These are phyloP conservation scores for Acrocephalus arundinaceus DNA, from an alignment of 2,113 vertebrate species.

Conservation along the genomic window DNA sequence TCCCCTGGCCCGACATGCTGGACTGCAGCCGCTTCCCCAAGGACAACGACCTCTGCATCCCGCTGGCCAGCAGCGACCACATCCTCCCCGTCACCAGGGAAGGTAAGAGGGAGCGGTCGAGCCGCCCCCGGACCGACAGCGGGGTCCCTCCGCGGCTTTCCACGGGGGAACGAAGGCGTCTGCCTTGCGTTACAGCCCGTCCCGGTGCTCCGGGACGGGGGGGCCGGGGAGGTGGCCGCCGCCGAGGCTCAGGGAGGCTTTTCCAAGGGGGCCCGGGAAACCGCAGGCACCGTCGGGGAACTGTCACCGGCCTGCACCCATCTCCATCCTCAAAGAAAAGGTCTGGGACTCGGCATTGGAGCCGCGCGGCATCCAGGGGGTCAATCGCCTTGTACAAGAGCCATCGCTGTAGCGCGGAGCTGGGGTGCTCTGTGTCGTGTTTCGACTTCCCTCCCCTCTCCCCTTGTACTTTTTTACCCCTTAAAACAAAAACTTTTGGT, in stretches of 20 bases:
- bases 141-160: not conserved
- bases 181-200: not conserved
- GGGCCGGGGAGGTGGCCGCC: not conserved
- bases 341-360: not conserved
- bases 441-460: too few relatives aligned
- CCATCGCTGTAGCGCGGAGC: not conserved
- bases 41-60: slow-evolving; percentile 96
- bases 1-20: slow-evolving; percentile 97
- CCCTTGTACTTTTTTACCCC: not conserved
- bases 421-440: not conserved
- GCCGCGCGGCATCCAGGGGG: not conserved
- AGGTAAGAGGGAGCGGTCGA: slow-evolving; percentile 71
- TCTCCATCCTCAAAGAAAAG: not conserved
- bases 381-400: not conserved
- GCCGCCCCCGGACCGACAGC: not conserved
- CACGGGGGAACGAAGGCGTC: too few relatives aligned
- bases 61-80: slow-evolving; percentile 84
- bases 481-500: not conserved
- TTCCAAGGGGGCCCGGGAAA: not conserved
- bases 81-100: slow-evolving; percentile 83
- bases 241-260: not conserved
- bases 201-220: not conserved
- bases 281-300: not conserved
- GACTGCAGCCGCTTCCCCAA: slow-evolving; percentile 90
- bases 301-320: not conserved